Percentiles rank a stretch among this genome's conserved stretches.
Evolutionary conservation across 2,113 vertebrate genomes (phyloP).

Genomic region (Ivindomyrus marchei): DNA sequence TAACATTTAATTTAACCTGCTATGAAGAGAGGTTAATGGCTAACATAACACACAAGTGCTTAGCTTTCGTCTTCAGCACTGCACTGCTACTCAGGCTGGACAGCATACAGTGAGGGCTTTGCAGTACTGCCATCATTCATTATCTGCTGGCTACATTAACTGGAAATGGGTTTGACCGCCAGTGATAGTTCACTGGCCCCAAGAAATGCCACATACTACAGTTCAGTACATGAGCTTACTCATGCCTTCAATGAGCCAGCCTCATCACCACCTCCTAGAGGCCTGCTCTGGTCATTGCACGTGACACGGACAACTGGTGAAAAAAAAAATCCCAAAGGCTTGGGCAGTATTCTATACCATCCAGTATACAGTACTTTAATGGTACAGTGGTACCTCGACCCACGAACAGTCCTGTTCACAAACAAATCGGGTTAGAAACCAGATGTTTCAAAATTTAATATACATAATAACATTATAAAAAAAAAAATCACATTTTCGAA

Average conservation of each 20-base stretch:
- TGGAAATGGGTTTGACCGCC: not conserved
- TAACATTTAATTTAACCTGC: not conserved
- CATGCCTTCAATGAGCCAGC: not conserved
- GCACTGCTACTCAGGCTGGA: not conserved
- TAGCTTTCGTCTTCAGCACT: not conserved
- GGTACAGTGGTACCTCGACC: too few relatives aligned
- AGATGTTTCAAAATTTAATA: too few relatives aligned
- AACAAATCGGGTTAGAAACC: too few relatives aligned
- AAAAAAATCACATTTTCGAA: too few relatives aligned
- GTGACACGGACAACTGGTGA: not conserved
- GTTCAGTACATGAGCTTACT: not conserved
- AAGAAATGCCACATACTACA: not conserved
- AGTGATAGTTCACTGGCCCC: not conserved
- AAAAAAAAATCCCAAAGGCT: not conserved
- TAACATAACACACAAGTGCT: not conserved
- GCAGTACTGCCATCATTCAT: not conserved
- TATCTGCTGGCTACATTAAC: not conserved
- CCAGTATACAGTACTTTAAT: not conserved
- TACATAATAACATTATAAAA: too few relatives aligned
- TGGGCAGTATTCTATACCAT: not conserved
- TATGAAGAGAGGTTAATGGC: not conserved
- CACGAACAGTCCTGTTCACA: too few relatives aligned
- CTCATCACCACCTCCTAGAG: not conserved
- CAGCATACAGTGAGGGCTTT: not conserved
- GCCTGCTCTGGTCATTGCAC: not conserved